These are phyloP conservation scores for Episyrphus balteatus DNA, from an alignment of 1,140 invertebrate genomes.

Conservation along the genomic window DNA sequence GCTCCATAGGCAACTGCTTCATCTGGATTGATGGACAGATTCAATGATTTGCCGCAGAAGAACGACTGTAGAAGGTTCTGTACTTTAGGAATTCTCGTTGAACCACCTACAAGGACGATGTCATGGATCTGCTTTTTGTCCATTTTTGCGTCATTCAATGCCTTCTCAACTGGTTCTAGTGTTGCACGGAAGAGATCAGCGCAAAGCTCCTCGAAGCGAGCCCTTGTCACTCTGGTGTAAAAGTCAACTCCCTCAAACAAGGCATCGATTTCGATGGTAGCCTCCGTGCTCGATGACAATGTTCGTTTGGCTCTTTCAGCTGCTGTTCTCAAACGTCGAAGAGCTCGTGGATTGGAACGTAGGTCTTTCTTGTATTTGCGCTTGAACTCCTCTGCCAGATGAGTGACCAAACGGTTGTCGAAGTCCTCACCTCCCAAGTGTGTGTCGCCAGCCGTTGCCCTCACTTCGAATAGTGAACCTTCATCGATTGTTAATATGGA, in stretches of 20 bases:
- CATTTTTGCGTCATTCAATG: constrained; percentile 60
- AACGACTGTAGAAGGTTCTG: constrained; percentile 51
- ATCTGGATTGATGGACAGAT: constrained; percentile 67
- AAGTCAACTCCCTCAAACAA: constrained; percentile 69
- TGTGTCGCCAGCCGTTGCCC: constrained; percentile 64
- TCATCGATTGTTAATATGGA: constrained; percentile 79
- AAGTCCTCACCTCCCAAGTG: constrained; percentile 66
- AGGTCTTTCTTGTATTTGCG: constrained; percentile 74
- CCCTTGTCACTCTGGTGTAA: constrained; percentile 72
- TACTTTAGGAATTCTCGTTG: constrained; percentile 53
- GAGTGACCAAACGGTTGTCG: constrained; percentile 71
- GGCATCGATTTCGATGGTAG: constrained; percentile 62
- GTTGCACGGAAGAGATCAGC: constrained; percentile 66
- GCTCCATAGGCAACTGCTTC: constrained; percentile 65
- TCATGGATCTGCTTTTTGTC: constrained; percentile 57
- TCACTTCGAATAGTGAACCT: constrained; percentile 68
- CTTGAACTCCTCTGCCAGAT: constrained; percentile 68
- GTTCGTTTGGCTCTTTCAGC: constrained; percentile 61
- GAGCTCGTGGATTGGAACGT: constrained; percentile 57
- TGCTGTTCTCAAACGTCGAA: constrained; percentile 63
- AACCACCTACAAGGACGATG: constrained; percentile 52
- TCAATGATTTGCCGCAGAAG: constrained; percentile 53
- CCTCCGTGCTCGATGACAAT: constrained; percentile 53
- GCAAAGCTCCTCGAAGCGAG: constrained; percentile 76
- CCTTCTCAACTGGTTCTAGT: constrained; percentile 60